A percentile compares a stretch with the other conserved stretches of the same genome.
Evolutionary conservation across 2,113 vertebrate species (phyloP).

Genomic region (Balaenoptera acutorostrata): DNA sequence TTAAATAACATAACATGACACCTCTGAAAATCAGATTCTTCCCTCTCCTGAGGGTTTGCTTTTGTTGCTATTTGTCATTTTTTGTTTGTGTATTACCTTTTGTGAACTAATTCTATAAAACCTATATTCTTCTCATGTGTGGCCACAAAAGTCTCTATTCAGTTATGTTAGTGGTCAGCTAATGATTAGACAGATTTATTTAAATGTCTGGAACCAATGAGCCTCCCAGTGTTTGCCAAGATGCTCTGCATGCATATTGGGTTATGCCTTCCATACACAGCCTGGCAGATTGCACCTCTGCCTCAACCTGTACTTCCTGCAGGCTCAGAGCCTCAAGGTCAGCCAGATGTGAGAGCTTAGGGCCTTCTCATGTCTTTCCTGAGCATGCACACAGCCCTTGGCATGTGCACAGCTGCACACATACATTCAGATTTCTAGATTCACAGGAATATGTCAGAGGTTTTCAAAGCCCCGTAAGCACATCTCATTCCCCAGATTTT

Average conservation of each 20-base stretch:
- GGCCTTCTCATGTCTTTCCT: not conserved
- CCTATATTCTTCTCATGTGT: not conserved
- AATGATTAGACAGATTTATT: not conserved
- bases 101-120: not conserved
- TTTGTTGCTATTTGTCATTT: not conserved
- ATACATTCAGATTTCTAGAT: not conserved
- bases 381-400: not conserved
- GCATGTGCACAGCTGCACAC: not conserved
- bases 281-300: not conserved
- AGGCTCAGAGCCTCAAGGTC: not conserved
- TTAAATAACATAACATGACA: not conserved
- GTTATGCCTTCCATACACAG: not conserved
- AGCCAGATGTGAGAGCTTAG: not conserved
- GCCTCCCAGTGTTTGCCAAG: not conserved
- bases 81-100: not conserved
- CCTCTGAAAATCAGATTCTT: not conserved
- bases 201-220: not conserved
- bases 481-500: not conserved
- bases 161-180: not conserved
- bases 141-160: not conserved
- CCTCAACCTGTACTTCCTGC: not conserved
- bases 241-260: not conserved
- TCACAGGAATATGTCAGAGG: not conserved
- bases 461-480: not conserved
- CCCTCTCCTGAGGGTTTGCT: not conserved